phyloP scores from a whole-genome alignment of 2,888 invertebrate species.

The Eretmocerus hayati region DNA sequence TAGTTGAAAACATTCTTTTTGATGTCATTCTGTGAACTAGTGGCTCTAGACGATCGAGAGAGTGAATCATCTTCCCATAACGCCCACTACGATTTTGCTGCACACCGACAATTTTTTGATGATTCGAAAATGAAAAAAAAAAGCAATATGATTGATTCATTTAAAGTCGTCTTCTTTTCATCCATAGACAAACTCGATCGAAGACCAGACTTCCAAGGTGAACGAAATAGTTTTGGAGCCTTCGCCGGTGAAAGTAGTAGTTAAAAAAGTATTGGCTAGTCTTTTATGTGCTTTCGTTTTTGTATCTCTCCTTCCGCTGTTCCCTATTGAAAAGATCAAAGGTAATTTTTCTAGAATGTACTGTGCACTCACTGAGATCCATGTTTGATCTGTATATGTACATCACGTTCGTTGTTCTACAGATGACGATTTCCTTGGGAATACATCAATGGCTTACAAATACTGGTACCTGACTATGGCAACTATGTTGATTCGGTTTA shows the following conservation, averaged over 20 bases:
- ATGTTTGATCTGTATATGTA: background rate
- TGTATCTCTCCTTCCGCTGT: constrained; percentile 63
- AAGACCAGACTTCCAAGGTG: constrained; percentile 26
- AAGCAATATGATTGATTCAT: too few relatives aligned
- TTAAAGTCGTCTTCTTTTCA: too few relatives aligned
- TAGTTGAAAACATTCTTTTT: too few relatives aligned
- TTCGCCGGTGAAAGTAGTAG: constrained; percentile 62
- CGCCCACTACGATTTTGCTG: too few relatives aligned
- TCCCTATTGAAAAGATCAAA: constrained; percentile 64
- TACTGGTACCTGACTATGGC: constrained; percentile 69
- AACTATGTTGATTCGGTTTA: constrained; percentile 76
- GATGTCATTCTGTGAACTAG: too few relatives aligned
- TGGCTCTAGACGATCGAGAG: too few relatives aligned
- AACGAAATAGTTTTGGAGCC: constrained; percentile 57
- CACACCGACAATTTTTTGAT: too few relatives aligned
- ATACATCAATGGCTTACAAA: constrained; percentile 55
- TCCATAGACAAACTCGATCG: too few relatives aligned
- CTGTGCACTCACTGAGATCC: too few relatives aligned
- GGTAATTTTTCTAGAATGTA: constrained; percentile 44
- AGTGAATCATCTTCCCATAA: too few relatives aligned
- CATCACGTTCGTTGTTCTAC: constrained; percentile 28
- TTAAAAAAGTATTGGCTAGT: constrained; percentile 67
- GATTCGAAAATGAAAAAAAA: too few relatives aligned
- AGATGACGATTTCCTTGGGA: constrained; percentile 60
- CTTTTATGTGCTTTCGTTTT: constrained; percentile 66